These are phyloP conservation scores for Lamellibrachia luymesi DNA, from an alignment of 1,140 invertebrate species.

Conservation along the genomic window DNA sequence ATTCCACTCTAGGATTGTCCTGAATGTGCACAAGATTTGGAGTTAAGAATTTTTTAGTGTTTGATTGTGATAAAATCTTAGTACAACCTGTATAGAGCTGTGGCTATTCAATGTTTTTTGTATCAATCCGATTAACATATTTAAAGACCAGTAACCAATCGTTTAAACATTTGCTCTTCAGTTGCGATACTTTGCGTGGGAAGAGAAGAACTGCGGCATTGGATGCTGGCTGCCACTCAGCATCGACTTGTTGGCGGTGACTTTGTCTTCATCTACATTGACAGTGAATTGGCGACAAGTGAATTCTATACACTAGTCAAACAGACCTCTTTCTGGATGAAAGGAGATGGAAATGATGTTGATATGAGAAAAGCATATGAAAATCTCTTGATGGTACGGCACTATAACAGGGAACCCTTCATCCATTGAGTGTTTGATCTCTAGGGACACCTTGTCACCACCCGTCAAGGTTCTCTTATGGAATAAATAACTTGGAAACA, in stretches of 20 bases:
- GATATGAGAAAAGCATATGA: conserved; percentile 2
- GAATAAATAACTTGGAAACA: too few species aligned
- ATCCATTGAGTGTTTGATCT: too few species aligned
- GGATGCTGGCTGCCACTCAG: conserved; percentile 19
- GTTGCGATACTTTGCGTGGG: conserved; percentile 23
- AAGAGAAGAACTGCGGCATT: background rate
- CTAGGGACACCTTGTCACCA: too few species aligned
- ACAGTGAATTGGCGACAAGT: conserved; percentile 9
- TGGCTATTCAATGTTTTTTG: background rate
- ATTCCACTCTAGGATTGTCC: too few species aligned
- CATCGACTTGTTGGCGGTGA: conserved; percentile 3
- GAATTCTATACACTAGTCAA: conserved; percentile 8
- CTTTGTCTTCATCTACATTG: conserved; percentile 19
- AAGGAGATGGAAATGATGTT: background rate
- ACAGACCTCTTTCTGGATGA: conserved; percentile 7
- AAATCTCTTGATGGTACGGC: conserved; percentile 23
- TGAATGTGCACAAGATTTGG: too few species aligned
- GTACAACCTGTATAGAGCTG: too few species aligned
- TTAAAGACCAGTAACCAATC: background rate
- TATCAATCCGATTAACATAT: background rate
- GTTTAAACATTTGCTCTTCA: background rate
- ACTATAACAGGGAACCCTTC: background rate
- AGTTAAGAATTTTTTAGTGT: too few species aligned
- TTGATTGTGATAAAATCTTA: too few species aligned
- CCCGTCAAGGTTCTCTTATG: too few species aligned